Evolutionary conservation across 2,113 vertebrate genomes (phyloP).

Genomic region (Pantherophis guttatus): DNA sequence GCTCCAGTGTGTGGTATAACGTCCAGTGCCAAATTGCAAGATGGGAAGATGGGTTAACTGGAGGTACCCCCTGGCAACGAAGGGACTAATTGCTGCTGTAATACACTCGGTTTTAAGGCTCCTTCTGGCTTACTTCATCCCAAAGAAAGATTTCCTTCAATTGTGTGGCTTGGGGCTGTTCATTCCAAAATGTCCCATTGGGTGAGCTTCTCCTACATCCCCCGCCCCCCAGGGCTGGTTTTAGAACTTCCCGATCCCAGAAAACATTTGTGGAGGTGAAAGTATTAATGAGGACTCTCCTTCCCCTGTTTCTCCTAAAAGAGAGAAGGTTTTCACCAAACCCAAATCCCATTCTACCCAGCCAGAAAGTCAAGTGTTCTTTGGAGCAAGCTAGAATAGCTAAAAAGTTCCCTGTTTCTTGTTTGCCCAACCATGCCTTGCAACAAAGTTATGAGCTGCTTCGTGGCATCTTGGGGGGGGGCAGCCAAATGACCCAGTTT

Average conservation of each 20-base stretch:
- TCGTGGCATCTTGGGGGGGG: no score
- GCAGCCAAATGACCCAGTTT: not conserved
- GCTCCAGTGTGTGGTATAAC: conserved; percentile 56
- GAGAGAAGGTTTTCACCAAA: not conserved
- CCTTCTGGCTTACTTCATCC: conserved; percentile 54
- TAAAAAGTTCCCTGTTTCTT: no score
- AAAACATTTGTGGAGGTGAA: not conserved
- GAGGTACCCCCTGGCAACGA: conserved; percentile 31
- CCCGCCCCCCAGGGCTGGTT: not conserved
- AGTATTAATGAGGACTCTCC: not conserved
- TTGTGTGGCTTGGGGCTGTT: conserved; percentile 49
- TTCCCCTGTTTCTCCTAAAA: not conserved
- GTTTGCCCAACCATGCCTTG: not conserved
- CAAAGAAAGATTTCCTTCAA: conserved; percentile 56
- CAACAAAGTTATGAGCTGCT: not conserved
- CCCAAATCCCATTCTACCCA: not conserved
- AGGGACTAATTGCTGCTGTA: conserved; percentile 41
- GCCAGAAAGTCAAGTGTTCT: not conserved
- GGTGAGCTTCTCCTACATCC: conserved; percentile 7
- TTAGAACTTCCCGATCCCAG: conserved; percentile 9
- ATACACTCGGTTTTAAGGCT: conserved; percentile 38
- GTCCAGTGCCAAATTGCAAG: conserved; percentile 76
- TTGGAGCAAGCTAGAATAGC: not conserved
- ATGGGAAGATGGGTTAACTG: conserved; percentile 29
- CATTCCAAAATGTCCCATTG: conserved; percentile 41